phyloP scores from a whole-genome alignment of 2,888 invertebrate species.

The Epinotia bilunana region DNA sequence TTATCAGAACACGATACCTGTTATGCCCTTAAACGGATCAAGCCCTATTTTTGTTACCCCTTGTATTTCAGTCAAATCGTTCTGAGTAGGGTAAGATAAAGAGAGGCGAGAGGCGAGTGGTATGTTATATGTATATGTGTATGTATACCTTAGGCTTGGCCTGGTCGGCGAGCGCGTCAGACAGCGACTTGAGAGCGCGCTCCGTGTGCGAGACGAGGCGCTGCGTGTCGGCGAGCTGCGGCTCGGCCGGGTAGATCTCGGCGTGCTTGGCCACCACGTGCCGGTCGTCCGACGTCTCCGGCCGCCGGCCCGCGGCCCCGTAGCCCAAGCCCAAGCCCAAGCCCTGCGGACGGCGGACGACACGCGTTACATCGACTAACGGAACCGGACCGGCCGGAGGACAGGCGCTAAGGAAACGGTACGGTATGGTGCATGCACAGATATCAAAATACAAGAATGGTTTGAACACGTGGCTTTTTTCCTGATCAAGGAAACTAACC shows the following conservation, averaged over 20 bases:
- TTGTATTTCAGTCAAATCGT: no score
- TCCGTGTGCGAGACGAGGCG: slow-evolving; percentile 97
- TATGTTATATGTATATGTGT: not conserved
- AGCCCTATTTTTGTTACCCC: no score
- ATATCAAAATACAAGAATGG: slow-evolving; percentile 4
- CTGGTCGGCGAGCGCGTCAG: slow-evolving; percentile 91
- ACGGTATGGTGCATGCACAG: slow-evolving; percentile 4
- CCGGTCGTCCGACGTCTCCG: slow-evolving; percentile 97
- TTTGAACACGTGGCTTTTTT: not conserved
- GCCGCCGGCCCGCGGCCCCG: slow-evolving; percentile 87
- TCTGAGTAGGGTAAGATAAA: no score
- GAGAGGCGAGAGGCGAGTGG: not conserved
- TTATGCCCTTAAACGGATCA: no score
- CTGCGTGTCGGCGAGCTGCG: slow-evolving; percentile 94
- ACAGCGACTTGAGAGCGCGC: slow-evolving; percentile 96
- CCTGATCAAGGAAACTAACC: not conserved
- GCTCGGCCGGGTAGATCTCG: slow-evolving; percentile 96
- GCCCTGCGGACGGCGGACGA: slow-evolving; percentile 51
- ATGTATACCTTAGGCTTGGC: slow-evolving; percentile 68
- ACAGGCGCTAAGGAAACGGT: not conserved
- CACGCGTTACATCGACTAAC: not conserved
- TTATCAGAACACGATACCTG: no score
- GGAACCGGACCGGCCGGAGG: not conserved
- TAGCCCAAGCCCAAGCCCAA: slow-evolving; percentile 65
- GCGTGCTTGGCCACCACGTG: slow-evolving; percentile 97